Conservation (phyloP, 2,797 vertebrate species). For the Clarias laeviceps region DNA sequence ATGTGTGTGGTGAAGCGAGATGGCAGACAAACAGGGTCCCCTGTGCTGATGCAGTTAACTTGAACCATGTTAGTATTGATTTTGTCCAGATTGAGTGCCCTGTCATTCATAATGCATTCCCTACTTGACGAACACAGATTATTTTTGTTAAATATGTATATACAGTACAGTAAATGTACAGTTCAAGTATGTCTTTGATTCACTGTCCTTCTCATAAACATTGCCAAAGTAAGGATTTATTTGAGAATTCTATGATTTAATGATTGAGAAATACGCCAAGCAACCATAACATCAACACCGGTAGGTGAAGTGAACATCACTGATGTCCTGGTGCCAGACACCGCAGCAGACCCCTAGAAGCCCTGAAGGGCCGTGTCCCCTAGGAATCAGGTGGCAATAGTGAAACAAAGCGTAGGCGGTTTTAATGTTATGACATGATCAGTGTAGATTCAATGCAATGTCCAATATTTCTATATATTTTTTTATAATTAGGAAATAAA, state of each 20-base stretch:
- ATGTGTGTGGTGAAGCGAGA: conserved; percentile 27
- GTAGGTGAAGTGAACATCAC: too few relatives aligned
- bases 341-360: too few relatives aligned
- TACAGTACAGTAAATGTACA: background rate
- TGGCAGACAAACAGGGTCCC: conserved; percentile 53
- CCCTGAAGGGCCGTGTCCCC: too few relatives aligned
- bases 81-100: conserved; percentile 67
- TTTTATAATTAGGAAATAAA: background rate
- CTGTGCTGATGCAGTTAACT: conserved; percentile 60
- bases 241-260: background rate
- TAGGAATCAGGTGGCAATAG: too few relatives aligned
- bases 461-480: background rate
- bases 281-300: too few relatives aligned
- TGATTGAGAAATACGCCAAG: too few relatives aligned
- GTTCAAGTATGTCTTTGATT: conserved; percentile 23
- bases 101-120: conserved; percentile 76
- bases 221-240: conserved; percentile 28
- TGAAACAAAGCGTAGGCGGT: too few relatives aligned
- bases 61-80: conserved; percentile 77
- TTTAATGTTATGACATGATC: too few relatives aligned
- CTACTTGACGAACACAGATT: conserved; percentile 48
- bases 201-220: conserved; percentile 1
- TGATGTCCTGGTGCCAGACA: too few relatives aligned
- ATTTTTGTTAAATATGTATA: conserved; percentile 21
- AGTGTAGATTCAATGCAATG: background rate